phyloP scores from a whole-genome alignment of 2,888 invertebrate genomes.

The Polymixis flavicincta region DNA sequence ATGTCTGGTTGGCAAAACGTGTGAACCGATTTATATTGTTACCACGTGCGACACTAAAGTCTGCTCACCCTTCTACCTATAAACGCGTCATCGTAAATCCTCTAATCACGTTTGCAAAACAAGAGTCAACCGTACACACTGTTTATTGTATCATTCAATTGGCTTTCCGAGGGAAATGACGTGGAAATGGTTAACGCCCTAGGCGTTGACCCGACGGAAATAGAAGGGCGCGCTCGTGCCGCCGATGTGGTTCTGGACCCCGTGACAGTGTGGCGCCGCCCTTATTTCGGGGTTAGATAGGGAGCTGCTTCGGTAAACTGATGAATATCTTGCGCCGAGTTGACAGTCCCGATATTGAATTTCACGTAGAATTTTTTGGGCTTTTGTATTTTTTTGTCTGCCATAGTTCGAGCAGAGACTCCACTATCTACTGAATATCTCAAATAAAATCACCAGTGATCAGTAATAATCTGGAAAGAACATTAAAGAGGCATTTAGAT shows the following conservation, averaged over 20 bases:
- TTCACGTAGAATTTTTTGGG: background rate
- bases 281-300: constrained; percentile 42
- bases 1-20: background rate
- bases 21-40: constrained; percentile 24
- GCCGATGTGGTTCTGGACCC: constrained; percentile 49
- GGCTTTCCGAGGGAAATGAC: constrained; percentile 79
- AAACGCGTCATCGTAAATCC: constrained; percentile 45
- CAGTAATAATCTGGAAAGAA: background rate
- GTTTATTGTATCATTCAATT: constrained; percentile 73
- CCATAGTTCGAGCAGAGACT: background rate
- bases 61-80: constrained; percentile 12
- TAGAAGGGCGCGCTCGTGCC: constrained; percentile 76
- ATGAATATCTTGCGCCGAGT: constrained; percentile 34
- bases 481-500: constrained; percentile 29
- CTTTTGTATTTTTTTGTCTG: background rate
- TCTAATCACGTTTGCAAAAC: constrained; percentile 56
- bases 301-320: constrained; percentile 5
- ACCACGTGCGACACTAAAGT: constrained; percentile 12
- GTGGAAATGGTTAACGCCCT: constrained; percentile 87
- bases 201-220: constrained; percentile 84
- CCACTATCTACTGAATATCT: background rate
- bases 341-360: constrained; percentile 13
- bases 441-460: background rate
- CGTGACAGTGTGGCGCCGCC: constrained; percentile 53
- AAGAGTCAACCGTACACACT: constrained; percentile 54